phyloP scores from a whole-genome alignment of 2,888 invertebrate species.

The Lamellibrachia satsuma region DNA sequence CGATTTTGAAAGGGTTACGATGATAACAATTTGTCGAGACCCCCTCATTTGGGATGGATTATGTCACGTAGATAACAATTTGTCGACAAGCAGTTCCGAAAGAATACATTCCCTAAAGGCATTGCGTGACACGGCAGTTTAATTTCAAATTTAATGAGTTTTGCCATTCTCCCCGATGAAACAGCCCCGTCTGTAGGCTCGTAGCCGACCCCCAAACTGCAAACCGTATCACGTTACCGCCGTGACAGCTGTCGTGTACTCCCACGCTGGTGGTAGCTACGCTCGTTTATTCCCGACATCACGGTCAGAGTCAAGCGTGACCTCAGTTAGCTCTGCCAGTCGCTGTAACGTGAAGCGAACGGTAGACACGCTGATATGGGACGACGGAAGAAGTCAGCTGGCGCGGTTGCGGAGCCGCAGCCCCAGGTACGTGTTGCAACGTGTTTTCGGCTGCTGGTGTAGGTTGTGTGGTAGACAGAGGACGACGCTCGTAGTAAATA shows the following conservation, averaged over 20 bases:
- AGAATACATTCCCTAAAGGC: neutral
- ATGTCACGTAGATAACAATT: neutral
- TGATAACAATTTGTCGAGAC: no score
- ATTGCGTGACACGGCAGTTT: neutral
- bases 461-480: neutral
- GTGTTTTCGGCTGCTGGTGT: neutral
- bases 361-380: no score
- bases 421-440: neutral
- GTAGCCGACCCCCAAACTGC: neutral
- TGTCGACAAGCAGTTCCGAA: neutral
- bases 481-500: neutral
- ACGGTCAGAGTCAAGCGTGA: neutral
- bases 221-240: neutral
- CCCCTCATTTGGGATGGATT: neutral
- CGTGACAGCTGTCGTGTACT: neutral
- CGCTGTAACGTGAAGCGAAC: neutral
- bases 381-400: no score
- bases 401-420: neutral
- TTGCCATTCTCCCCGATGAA: neutral
- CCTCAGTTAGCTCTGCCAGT: no score
- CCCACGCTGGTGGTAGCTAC: neutral
- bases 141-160: neutral
- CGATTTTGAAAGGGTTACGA: no score
- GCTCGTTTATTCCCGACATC: constrained; percentile 14
- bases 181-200: neutral